A percentile compares a stretch with the other conserved stretches of the same genome.
Conservation (phyloP, 2,888 invertebrate genomes). For the Oscheius sp. region DNA sequence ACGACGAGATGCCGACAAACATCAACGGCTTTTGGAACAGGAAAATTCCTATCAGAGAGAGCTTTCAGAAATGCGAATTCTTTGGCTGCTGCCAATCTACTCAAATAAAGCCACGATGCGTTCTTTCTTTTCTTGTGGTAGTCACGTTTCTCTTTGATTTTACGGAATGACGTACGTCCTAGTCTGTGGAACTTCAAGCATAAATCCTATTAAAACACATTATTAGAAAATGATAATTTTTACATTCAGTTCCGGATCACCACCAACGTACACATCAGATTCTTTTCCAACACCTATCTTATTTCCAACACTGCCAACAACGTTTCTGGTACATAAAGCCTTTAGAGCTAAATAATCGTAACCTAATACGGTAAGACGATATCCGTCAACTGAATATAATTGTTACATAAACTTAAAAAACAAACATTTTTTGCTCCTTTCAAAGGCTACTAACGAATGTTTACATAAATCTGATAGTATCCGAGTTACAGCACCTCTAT, state of each 20-base stretch:
- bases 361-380: conserved; percentile 91
- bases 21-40: conserved; percentile 93
- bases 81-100: conserved; percentile 86
- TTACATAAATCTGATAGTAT: conserved; percentile 88
- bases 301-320: conserved; percentile 86
- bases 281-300: conserved; percentile 99
- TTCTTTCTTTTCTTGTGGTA: conserved; percentile 89
- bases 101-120: conserved; percentile 94
- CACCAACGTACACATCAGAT: conserved; percentile 78
- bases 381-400: conserved; percentile 86
- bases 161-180: conserved; percentile 94
- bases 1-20: conserved; percentile 92
- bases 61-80: conserved; percentile 96
- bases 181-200: conserved; percentile 87
- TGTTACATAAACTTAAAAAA: conserved; percentile 7
- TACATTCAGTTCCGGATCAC: conserved; percentile 67
- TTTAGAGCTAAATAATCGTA: conserved; percentile 96
- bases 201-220: conserved; percentile 82
- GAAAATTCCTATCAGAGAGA: conserved; percentile 87
- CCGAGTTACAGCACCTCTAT: conserved; percentile 91
- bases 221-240: conserved; percentile 46
- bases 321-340: conserved; percentile 76
- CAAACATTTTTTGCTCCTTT: conserved; percentile 91
- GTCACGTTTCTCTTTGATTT: conserved; percentile 93
- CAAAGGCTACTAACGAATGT: conserved; percentile 89